Conservation (phyloP, 2,113 vertebrate genomes). For the Piliocolobus tephrosceles region DNA sequence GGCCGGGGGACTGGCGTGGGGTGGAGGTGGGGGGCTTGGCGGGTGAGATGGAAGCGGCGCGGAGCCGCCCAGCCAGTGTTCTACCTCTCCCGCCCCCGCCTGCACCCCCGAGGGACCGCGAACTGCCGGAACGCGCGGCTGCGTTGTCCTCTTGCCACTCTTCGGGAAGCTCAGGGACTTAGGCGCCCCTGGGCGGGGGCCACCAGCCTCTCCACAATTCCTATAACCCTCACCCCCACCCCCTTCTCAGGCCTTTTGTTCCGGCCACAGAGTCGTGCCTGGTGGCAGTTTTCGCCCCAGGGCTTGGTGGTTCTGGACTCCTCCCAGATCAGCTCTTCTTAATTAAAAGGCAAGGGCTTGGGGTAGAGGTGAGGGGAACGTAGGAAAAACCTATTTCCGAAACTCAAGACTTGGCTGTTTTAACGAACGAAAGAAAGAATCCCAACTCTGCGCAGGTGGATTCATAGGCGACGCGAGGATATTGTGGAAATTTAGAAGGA, state of each 20-base stretch:
- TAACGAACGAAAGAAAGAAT: constrained; percentile 40
- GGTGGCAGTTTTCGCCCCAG: neutral
- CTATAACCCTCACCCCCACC: neutral
- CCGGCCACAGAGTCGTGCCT: neutral
- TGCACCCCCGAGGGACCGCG: neutral
- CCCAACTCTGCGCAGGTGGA: constrained; percentile 64
- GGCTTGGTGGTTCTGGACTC: constrained; percentile 36
- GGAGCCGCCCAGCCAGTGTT: constrained; percentile 36
- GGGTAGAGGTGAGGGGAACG: neutral
- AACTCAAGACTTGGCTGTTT: constrained; percentile 58
- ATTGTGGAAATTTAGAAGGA: constrained; percentile 58
- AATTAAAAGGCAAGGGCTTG: neutral
- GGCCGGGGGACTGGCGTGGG: neutral
- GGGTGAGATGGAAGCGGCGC: neutral
- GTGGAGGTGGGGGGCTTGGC: neutral
- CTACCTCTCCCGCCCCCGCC: constrained; percentile 39
- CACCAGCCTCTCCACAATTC: neutral
- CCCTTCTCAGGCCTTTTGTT: constrained; percentile 69
- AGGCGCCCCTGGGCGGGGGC: neutral
- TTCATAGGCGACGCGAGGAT: constrained; percentile 54
- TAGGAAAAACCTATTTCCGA: constrained; percentile 40
- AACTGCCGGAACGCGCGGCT: neutral
- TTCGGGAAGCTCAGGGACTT: constrained; percentile 29
- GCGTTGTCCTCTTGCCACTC: neutral
- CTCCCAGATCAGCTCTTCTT: constrained; percentile 19